Conservation (phyloP, 2,888 invertebrate genomes). For the Prionchulus punctatus region DNA sequence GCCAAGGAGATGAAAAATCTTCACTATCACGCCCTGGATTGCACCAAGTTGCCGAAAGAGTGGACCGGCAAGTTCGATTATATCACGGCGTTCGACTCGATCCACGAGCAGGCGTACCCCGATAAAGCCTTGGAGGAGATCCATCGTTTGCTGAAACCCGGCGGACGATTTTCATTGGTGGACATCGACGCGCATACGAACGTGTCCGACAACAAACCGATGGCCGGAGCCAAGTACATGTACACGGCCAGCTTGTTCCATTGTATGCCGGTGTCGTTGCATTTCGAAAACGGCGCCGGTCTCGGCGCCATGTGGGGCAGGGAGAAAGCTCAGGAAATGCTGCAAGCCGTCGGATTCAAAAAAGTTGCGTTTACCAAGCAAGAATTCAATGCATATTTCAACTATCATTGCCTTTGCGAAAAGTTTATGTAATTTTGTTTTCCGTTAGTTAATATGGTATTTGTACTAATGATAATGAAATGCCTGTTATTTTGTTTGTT, state of each 20-base stretch:
- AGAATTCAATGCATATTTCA: conserved; percentile 2
- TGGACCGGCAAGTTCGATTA: conserved; percentile 1
- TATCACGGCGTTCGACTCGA: background rate
- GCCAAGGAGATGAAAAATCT: background rate
- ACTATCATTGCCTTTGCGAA: conserved; percentile 1
- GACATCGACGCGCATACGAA: conserved; percentile 3
- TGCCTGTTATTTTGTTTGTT: too few relatives aligned
- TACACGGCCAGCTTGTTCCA: conserved; percentile 6
- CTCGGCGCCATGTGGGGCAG: conserved; percentile 21
- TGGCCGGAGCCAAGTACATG: background rate
- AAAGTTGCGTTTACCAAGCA: conserved; percentile 13
- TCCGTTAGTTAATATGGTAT: too few relatives aligned
- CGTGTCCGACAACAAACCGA: background rate
- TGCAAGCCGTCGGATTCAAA: conserved; percentile 18
- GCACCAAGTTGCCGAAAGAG: background rate
- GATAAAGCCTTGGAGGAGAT: background rate
- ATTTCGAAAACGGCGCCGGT: conserved; percentile 6
- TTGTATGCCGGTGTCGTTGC: conserved; percentile 2
- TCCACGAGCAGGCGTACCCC: conserved; percentile 1
- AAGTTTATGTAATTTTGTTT: too few relatives aligned
- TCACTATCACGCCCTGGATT: background rate
- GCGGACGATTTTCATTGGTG: background rate
- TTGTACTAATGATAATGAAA: too few relatives aligned
- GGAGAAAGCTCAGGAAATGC: conserved; percentile 14
- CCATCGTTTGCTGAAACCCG: background rate